A percentile compares a stretch with the other conserved stretches of the same genome.
Evolutionary conservation across 2,888 invertebrate species (phyloP).

Genomic region (Emmelina monodactyla): DNA sequence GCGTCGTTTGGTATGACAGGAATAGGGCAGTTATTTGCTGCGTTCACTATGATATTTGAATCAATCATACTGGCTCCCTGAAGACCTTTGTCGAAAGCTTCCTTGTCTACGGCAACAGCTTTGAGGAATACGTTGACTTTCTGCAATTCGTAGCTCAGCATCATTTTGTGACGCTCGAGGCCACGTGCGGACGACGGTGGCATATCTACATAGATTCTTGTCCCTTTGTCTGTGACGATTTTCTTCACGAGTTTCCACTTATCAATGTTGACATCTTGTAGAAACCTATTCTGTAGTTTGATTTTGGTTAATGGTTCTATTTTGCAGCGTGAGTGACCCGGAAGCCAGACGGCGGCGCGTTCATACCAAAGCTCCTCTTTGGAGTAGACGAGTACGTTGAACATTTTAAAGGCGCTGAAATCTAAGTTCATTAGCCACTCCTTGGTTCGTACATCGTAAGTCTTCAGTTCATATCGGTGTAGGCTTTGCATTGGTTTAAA

Average conservation of each 20-base stretch:
- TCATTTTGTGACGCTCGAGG: constrained; percentile 38
- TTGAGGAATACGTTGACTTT: constrained; percentile 47
- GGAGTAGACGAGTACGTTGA: constrained; percentile 41
- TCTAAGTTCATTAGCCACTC: constrained; percentile 41
- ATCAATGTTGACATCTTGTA: constrained; percentile 33
- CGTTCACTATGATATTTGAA: constrained; percentile 18
- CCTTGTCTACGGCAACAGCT: constrained; percentile 46
- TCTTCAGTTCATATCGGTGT: constrained; percentile 36
- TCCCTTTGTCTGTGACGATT: constrained; percentile 38
- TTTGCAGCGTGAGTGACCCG: constrained; percentile 38
- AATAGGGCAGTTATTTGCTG: constrained; percentile 28
- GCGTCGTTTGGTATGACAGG: constrained; percentile 29
- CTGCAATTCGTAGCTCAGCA: constrained; percentile 47
- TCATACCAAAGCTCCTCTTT: constrained; percentile 52
- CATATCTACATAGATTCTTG: constrained; percentile 49
- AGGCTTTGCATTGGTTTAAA: constrained; percentile 38
- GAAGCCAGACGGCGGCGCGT: constrained; percentile 51
- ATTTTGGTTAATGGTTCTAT: constrained; percentile 42
- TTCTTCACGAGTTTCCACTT: constrained; percentile 54
- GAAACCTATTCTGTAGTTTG: constrained; percentile 36
- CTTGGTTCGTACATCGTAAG: constrained; percentile 31
- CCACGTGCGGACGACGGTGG: constrained; percentile 44
- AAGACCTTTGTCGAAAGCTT: constrained; percentile 41
- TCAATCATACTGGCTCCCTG: constrained; percentile 23
- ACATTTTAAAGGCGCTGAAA: constrained; percentile 31